Base-by-base conservation (phyloP, 2,113 vertebrate species). In the Holacanthus passer region DNA sequence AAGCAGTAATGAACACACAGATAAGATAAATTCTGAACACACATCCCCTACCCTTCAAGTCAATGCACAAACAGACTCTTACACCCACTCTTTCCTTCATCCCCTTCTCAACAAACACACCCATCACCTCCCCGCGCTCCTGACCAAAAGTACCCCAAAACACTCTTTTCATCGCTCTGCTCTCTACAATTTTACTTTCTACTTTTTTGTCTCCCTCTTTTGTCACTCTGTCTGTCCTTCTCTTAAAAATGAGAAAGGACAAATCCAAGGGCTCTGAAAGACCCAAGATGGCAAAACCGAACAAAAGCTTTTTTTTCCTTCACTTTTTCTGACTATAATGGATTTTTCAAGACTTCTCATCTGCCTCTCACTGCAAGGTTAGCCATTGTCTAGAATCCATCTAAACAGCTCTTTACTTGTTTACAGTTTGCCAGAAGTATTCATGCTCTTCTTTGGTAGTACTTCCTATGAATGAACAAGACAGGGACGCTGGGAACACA, bases 11-110 rank as follows among this genome's bases (percentile, higher is more conserved):
- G 91, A 95, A 94, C 87, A 91, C 90, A 92, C 78, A 87, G 87
- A 88, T 89, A 89, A 93, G 90, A 95, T 91, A 84, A 93, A 94
- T 95, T 95, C 91, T 87, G 92, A 94, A 94, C 90, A 94, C 82
- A 83, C 77, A 48, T 73, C 73, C 63, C 64, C 58, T 79, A 85
- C 83, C 81, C 87, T 83, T 92, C 78, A 82, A 91, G 88, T 90
- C 82, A 86, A 63, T 82, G 79, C 77, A 86, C 79, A 91, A 90
- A 91, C 73, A 87, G 73, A 84, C 84, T 80, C 70, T 73, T 82
- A 85, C 82, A 68, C 69, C 72, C 82, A 60, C 77, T 70, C 43
- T 63, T 86, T 83, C 73, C 81, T 79, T 81, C 84, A 82, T 71
- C 69, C 59, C 41, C 55, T 59, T 79, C 53, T 85, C 60, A 48